Conservation (phyloP, 2,797 vertebrate species). For the Peromyscus attwateri region DNA sequence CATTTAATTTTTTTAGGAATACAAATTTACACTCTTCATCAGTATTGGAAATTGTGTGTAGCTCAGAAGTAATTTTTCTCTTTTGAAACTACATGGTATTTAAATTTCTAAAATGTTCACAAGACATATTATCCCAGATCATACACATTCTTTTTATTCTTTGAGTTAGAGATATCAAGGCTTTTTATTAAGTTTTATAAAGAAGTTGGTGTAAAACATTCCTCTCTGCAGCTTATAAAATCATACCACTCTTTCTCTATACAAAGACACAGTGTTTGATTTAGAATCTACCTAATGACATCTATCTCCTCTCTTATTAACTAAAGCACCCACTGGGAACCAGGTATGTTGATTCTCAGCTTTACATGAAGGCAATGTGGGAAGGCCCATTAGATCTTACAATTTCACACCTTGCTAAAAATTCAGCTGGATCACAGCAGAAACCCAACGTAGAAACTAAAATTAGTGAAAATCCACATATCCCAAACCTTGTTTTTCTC, state of each 20-base stretch:
- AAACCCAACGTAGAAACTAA: constrained; percentile 2
- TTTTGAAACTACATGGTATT: background rate
- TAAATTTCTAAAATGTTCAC: constrained; percentile 34
- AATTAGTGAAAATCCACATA: constrained; percentile 24
- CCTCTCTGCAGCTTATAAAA: constrained; percentile 54
- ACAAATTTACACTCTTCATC: background rate
- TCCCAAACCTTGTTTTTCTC: background rate
- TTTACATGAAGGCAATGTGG: background rate
- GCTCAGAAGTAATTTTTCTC: background rate
- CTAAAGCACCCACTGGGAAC: background rate
- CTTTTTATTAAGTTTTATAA: constrained; percentile 57
- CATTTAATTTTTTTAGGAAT: background rate
- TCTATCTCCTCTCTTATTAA: constrained; percentile 36
- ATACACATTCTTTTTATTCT: constrained; percentile 49
- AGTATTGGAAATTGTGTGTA: background rate
- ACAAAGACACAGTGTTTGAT: constrained; percentile 53
- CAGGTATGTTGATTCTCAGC: background rate
- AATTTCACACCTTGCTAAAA: constrained; percentile 41
- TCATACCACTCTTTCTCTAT: constrained; percentile 13
- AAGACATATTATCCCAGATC: constrained; percentile 8
- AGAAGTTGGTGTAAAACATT: constrained; percentile 19
- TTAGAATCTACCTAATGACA: background rate
- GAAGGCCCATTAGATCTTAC: constrained; percentile 50
- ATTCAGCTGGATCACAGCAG: constrained; percentile 11
- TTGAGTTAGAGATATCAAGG: constrained; percentile 18